These are phyloP conservation scores for Epizoanthus stellaris DNA, from an alignment of 92 coral and sea anemone species.

Conservation along the genomic window DNA sequence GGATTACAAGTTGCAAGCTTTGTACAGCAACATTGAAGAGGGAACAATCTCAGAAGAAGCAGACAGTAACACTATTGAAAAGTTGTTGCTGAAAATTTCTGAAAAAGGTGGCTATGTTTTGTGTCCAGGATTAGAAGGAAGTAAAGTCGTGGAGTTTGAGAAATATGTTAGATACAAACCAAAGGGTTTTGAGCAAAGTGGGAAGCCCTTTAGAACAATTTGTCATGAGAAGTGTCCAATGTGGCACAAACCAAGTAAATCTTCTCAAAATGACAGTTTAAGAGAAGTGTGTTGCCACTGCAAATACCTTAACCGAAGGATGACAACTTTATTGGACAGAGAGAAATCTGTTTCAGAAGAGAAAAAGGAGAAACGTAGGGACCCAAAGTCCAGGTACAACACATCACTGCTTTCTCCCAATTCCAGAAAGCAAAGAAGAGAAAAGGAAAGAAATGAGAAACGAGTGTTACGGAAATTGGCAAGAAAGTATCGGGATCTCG, in stretches of 20 bases:
- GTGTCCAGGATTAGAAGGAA: neutral
- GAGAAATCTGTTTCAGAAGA: slow-evolving; percentile 1
- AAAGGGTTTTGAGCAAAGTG: too few relatives aligned
- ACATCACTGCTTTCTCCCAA: slow-evolving; percentile 21
- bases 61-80: too few relatives aligned
- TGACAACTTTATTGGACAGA: slow-evolving; percentile 2
- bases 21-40: too few relatives aligned
- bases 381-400: slow-evolving; percentile 16
- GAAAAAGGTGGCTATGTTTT: too few relatives aligned
- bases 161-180: too few relatives aligned
- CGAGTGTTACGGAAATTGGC: slow-evolving; percentile 24
- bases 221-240: too few relatives aligned
- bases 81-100: too few relatives aligned
- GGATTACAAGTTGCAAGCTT: slow-evolving; percentile 4
- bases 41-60: too few relatives aligned
- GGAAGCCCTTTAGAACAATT: too few relatives aligned
- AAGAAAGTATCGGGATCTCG: neutral
- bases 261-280: neutral
- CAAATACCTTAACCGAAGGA: slow-evolving; percentile 4
- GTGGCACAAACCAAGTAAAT: slow-evolving; percentile 13
- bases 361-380: slow-evolving; percentile 11
- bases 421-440: slow-evolving; percentile 22
- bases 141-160: neutral
- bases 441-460: slow-evolving; percentile 25
- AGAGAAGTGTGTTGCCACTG: slow-evolving; percentile 8